Percentiles rank a stretch among this genome's conserved stretches.
Evolutionary conservation across 2,888 invertebrate species (phyloP).

Genomic region (Rotaria sp.): DNA sequence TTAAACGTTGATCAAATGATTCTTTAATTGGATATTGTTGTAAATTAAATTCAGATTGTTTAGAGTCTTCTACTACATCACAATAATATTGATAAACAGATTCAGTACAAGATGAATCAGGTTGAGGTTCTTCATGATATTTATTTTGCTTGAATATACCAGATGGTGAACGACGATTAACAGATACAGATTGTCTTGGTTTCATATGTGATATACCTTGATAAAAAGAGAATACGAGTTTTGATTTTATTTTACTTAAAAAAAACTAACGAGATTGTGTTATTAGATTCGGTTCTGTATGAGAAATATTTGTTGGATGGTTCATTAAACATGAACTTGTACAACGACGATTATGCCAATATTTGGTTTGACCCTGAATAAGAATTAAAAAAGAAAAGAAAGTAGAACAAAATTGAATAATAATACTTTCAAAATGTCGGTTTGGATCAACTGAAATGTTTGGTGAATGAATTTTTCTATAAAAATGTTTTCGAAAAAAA

Average conservation of each 20-base stretch:
- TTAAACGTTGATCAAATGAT: background rate
- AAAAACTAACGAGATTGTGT: too few relatives aligned
- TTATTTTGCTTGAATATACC: background rate
- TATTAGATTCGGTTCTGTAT: background rate
- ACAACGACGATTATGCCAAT: background rate
- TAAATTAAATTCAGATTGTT: background rate
- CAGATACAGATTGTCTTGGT: background rate
- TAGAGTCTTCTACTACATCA: background rate
- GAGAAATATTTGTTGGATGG: background rate
- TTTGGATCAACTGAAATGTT: background rate
- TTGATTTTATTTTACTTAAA: too few relatives aligned
- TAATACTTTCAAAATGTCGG: background rate
- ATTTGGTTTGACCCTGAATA: background rate
- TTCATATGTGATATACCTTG: background rate
- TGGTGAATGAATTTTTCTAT: background rate
- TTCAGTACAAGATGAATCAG: background rate
- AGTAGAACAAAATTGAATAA: background rate
- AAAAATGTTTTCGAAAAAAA: too few relatives aligned
- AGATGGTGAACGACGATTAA: background rate
- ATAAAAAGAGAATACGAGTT: too few relatives aligned
- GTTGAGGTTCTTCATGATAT: background rate
- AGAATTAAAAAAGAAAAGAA: background rate
- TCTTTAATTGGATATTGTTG: background rate
- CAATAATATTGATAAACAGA: background rate
- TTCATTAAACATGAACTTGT: background rate